These are phyloP conservation scores for Enteromius fasciolatus DNA, from an alignment of 2,797 vertebrate genomes.

Conservation along the genomic window DNA sequence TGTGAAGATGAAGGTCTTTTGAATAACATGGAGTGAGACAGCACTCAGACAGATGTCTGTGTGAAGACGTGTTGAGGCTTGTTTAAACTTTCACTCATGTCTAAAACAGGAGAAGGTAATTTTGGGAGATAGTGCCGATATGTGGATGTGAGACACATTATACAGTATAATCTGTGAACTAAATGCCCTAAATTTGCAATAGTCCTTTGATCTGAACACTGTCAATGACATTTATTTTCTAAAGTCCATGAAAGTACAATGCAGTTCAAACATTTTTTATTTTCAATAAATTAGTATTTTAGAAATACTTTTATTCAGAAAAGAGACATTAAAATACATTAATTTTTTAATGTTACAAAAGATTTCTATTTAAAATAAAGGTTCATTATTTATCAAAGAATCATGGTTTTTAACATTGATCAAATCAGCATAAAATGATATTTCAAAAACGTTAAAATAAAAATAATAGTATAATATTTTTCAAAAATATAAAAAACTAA, in stretches of 20 bases:
- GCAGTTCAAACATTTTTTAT: neutral
- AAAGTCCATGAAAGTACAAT: neutral
- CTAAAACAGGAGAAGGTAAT: constrained; percentile 11
- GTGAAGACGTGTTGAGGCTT: constrained; percentile 10
- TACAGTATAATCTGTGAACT: neutral
- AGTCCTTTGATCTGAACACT: neutral
- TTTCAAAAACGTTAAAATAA: no score
- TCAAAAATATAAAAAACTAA: no score
- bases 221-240: neutral
- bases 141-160: neutral
- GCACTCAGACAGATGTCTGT: constrained; percentile 23
- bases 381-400: no score
- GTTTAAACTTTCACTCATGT: neutral
- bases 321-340: neutral
- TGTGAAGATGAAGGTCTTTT: constrained; percentile 2
- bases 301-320: neutral
- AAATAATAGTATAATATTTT: no score
- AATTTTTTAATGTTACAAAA: neutral
- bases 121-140: constrained; percentile 12
- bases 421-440: no score
- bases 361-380: neutral
- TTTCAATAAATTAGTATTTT: neutral
- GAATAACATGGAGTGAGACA: constrained; percentile 30
- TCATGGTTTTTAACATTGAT: no score
- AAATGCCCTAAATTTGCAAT: neutral